Percentiles rank a stretch among this genome's conserved stretches.
phyloP scores from a whole-genome alignment of 2,113 vertebrate genomes.

The Chunga burmeisteri region DNA sequence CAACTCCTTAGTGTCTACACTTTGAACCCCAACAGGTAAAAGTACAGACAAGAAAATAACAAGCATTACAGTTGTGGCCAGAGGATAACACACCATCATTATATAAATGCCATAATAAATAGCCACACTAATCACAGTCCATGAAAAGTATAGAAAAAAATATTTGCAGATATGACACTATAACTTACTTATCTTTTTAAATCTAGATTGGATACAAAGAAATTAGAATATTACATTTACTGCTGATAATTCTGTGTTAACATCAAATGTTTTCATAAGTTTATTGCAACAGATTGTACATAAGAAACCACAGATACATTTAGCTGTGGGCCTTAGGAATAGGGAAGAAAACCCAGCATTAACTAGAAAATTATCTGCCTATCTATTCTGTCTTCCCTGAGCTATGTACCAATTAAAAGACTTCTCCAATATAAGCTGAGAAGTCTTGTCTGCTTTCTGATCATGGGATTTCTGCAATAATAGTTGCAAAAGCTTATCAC shows the following conservation, averaged over 20 bases:
- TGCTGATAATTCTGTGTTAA: not conserved
- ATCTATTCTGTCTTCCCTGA: not conserved
- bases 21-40: not conserved
- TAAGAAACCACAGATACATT: not conserved
- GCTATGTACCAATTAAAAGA: not conserved
- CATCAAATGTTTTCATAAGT: not conserved
- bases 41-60: not conserved
- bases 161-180: not conserved
- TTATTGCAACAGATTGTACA: not conserved
- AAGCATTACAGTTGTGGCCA: not conserved
- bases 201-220: not conserved
- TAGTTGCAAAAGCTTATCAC: not conserved
- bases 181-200: not conserved
- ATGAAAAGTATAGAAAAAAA: not conserved
- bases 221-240: not conserved
- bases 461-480: not conserved
- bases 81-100: not conserved
- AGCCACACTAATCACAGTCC: not conserved
- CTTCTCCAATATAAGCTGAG: not conserved
- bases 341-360: accelerated
- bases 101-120: not conserved
- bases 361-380: not conserved
- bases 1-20: not conserved
- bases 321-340: not conserved
- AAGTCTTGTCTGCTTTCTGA: not conserved